Percentiles rank a stretch among this genome's conserved stretches.
Evolutionary conservation across 1,140 invertebrate genomes (phyloP).

Genomic region (Diabrotica undecimpunctata): DNA sequence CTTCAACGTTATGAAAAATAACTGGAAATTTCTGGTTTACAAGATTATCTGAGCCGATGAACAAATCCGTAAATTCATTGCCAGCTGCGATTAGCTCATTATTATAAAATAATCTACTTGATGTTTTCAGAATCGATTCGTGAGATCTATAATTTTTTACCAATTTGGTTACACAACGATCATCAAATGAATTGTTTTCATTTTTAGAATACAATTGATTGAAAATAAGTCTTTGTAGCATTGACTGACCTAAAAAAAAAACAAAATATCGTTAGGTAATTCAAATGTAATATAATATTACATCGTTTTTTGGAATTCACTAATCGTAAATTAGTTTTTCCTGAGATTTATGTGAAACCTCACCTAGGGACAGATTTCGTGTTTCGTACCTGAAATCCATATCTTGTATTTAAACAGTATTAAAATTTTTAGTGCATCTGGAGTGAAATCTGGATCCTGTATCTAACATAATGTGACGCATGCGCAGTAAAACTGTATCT

Average conservation of each 20-base stretch:
- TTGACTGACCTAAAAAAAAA: slow-evolving; percentile 31
- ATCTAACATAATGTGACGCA: too few relatives aligned
- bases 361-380: too few relatives aligned
- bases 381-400: too few relatives aligned
- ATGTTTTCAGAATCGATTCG: slow-evolving; percentile 67
- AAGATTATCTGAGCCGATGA: slow-evolving; percentile 44
- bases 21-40: slow-evolving; percentile 59
- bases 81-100: slow-evolving; percentile 53
- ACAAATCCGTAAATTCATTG: slow-evolving; percentile 26
- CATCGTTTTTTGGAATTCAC: neutral
- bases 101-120: slow-evolving; percentile 82
- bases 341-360: too few relatives aligned
- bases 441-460: too few relatives aligned
- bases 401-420: too few relatives aligned
- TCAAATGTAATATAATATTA: too few relatives aligned
- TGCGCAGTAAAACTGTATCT: too few relatives aligned
- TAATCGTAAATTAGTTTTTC: neutral
- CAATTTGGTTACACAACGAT: slow-evolving; percentile 66
- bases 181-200: slow-evolving; percentile 58
- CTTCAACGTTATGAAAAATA: slow-evolving; percentile 77
- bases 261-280: neutral
- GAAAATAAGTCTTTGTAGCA: slow-evolving; percentile 43
- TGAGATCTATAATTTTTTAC: slow-evolving; percentile 77
- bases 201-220: slow-evolving; percentile 41
- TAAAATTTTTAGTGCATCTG: too few relatives aligned